A percentile compares a stretch with the other conserved stretches of the same genome.
phyloP scores from a whole-genome alignment of 2,888 invertebrate species.

The Harpalus rubripes region DNA sequence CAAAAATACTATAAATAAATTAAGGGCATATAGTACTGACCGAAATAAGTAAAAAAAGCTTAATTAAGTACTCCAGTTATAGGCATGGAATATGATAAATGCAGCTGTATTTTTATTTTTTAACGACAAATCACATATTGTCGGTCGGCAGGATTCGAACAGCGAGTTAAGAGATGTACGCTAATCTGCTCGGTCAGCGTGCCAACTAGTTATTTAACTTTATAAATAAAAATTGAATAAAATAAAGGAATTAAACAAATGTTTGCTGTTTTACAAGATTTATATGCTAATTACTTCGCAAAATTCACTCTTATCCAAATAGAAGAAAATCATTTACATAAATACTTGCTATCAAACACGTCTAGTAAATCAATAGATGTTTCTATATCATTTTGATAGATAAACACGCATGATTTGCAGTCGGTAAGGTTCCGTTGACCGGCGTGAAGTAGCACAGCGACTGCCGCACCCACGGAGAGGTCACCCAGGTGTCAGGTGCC shows the following conservation, averaged over 20 bases:
- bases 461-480: slow-evolving; percentile 27
- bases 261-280: neutral
- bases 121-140: too few species aligned
- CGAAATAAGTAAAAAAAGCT: too few species aligned
- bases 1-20: too few species aligned
- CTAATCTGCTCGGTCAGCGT: too few species aligned
- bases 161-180: too few species aligned
- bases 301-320: slow-evolving; percentile 13
- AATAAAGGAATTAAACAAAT: neutral
- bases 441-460: slow-evolving; percentile 26
- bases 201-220: too few species aligned
- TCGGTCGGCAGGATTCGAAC: too few species aligned
- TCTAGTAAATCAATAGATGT: slow-evolving; percentile 5
- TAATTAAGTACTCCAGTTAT: too few species aligned
- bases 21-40: too few species aligned
- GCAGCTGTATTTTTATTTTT: too few species aligned
- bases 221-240: neutral
- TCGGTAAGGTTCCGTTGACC: slow-evolving; percentile 29
- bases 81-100: too few species aligned
- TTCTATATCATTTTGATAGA: neutral
- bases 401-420: neutral
- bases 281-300: neutral
- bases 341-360: neutral
- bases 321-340: slow-evolving; percentile 17
- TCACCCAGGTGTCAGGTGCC: slow-evolving; percentile 51